These are phyloP conservation scores for Chrysomela aeneicollis DNA, from an alignment of 2,888 invertebrate species.

Conservation along the genomic window DNA sequence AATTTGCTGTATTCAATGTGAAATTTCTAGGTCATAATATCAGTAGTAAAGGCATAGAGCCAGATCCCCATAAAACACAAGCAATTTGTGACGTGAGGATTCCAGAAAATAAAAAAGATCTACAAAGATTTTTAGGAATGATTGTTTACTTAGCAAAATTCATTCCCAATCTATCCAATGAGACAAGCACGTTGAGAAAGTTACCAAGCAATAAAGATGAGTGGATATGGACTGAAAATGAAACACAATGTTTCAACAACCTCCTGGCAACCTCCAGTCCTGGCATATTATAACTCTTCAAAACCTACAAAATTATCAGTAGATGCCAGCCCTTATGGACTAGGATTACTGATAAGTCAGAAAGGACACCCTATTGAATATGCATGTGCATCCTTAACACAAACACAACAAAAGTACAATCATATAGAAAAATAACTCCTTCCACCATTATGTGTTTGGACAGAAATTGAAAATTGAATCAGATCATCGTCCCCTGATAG, in stretches of 20 bases:
- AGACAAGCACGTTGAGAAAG: conserved; percentile 22
- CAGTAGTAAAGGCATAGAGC: too few relatives aligned
- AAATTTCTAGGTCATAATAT: too few relatives aligned
- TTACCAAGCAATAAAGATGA: conserved; percentile 24
- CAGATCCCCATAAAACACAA: conserved; percentile 9
- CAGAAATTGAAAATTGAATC: conserved; percentile 27
- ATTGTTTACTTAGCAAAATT: conserved; percentile 29
- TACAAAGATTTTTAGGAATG: conserved; percentile 31
- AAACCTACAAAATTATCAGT: conserved; percentile 1
- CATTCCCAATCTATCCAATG: conserved; percentile 24
- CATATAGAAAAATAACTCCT: too few relatives aligned
- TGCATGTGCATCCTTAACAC: background rate
- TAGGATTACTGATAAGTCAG: background rate
- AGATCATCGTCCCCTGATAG: conserved; percentile 40
- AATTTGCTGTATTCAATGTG: too few relatives aligned
- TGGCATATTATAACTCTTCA: background rate
- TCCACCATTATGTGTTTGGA: conserved; percentile 38
- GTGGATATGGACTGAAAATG: conserved; percentile 29
- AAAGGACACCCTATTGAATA: background rate
- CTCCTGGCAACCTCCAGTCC: background rate
- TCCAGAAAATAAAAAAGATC: conserved; percentile 25
- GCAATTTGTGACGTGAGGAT: conserved; percentile 11
- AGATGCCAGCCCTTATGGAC: background rate
- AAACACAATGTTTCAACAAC: conserved; percentile 23
- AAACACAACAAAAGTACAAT: background rate